Evolutionary conservation across 2,888 invertebrate genomes (phyloP), one percentile per base, ranked within the genome.

Genomic region (Smittia sp.): DNA sequence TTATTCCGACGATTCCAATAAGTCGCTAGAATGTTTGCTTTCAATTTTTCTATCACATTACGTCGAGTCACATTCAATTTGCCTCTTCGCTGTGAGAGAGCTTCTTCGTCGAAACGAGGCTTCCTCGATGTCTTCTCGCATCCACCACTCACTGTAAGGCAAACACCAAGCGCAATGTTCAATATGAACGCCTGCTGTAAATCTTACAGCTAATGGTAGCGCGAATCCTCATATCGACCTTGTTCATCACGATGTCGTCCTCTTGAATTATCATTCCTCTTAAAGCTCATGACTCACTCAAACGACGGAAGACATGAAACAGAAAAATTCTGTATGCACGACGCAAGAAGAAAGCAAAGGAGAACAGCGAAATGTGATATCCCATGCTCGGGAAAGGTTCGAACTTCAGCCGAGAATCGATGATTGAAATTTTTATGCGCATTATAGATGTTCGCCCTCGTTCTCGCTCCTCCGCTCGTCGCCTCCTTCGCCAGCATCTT

Each of bases 131-230:
- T 32, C 32, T 32, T 32, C 32, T 32, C 9, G 32, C 9, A n/a
- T 62, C 84, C 86, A 86, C 89, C 86, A 85, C 88, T 92, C 93
- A 93, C 93, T 93, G 93, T 93, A 93, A 94, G 93, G 93, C 93
- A 92, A 94, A 94, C 93, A 94, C 93, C 93, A 94, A 93, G 90
- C 93, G 86, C 80, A 84, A 81, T 84, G 79, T 79, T 84, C 81
- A 82, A 82, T 82, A 84, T 85, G 77, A 87, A 83, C 89, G 93
- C 92, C 92, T 93, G 92, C 91, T 89, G 92, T 90, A 90, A 89
- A 90, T 90, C 92, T 93, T 93, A 93, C 91, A 93, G 93, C 92
- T 91, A 86, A 83, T 86, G 86, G 87, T 85, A 79, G 77, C 76
- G 74, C 85, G n/a, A 46, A 13, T 46, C 32, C n/a, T 11, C 46